Base-by-base conservation (phyloP, 1,140 invertebrate genomes). In the Hestina assimilis region DNA sequence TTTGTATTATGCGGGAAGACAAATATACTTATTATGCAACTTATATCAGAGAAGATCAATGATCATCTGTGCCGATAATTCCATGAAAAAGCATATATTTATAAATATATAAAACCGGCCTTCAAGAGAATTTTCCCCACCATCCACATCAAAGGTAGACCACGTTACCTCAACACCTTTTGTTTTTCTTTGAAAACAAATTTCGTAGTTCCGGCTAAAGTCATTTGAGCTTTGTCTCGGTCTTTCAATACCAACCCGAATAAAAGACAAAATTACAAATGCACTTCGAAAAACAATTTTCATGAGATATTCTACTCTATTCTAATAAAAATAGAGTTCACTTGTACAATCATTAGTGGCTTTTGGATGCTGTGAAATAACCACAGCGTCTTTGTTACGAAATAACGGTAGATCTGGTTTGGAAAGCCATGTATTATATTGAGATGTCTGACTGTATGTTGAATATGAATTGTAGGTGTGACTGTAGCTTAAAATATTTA, bases 331-430 rank as follows among this genome's bases (percentile, higher is more conserved):
- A 59, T 62, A 57, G 38, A 29, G 12, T 0, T 31, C 28, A 21
- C 4, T 29, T 46, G 24, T 12, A 4, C 1, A 41, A 51, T 15
- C n/a, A 7, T 15, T 3, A 23, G 9, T 45, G 38, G 9, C 2
- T 40, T 38, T 11, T 7, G 26, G 2, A 6, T 8, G 11, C 9
- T 38, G 29, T 35, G 14, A 14, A 24, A 47, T n/a, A 57, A 42
- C 28, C 52, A 11, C 53, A 75, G 73, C 72, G 72, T 76, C 78
- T 81, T 76, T 81, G 73, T 75, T 70, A 63, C 57, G 41, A 48
- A 51, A 62, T 81, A 81, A 81, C 78, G 75, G 78, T 78, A 77
- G 63, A 63, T 74, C 73, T 58, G 72, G 77, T 78, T 78, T 70
- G 47, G 63, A 66, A 69, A 62, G 65, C 65, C 66, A 56, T 56